Conservation (phyloP, 2,797 vertebrate species). For the Vespertilio murinus region DNA sequence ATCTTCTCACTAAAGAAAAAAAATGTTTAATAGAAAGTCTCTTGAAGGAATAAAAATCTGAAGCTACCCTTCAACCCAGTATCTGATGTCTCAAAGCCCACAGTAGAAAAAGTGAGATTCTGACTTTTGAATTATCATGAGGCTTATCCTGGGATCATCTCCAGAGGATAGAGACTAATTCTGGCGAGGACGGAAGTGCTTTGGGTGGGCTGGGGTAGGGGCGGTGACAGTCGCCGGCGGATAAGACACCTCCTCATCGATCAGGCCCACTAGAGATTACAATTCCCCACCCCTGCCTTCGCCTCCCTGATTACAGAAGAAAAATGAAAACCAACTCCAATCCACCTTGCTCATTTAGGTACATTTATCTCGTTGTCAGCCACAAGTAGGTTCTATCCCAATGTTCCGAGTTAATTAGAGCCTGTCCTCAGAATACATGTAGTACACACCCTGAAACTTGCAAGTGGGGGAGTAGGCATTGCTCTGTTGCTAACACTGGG, state of each 20-base stretch:
- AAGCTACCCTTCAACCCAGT: not conserved
- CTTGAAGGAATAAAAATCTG: not conserved
- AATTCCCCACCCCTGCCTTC: not conserved
- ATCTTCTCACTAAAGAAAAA: not conserved
- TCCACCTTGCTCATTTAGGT: constrained; percentile 13
- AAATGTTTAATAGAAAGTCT: not conserved
- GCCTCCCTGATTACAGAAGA: constrained; percentile 19
- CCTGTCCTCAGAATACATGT: not conserved
- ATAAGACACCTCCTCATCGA: constrained; percentile 50
- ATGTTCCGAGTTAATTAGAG: constrained; percentile 20
- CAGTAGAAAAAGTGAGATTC: not conserved
- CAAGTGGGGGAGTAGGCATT: not conserved
- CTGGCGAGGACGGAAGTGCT: not conserved
- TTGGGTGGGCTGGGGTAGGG: not conserved
- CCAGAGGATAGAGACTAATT: not conserved
- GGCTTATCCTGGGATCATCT: constrained; percentile 17
- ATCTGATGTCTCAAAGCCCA: not conserved
- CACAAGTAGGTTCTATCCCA: not conserved
- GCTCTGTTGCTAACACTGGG: not conserved
- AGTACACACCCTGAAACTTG: not conserved
- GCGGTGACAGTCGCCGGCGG: accelerated
- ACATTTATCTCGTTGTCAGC: constrained; percentile 66
- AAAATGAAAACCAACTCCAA: constrained; percentile 54
- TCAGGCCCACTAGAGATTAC: constrained; percentile 50
- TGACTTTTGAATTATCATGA: not conserved